Evolutionary conservation across 2,113 vertebrate genomes (phyloP).

Genomic region (Rhynchomys soricoides): DNA sequence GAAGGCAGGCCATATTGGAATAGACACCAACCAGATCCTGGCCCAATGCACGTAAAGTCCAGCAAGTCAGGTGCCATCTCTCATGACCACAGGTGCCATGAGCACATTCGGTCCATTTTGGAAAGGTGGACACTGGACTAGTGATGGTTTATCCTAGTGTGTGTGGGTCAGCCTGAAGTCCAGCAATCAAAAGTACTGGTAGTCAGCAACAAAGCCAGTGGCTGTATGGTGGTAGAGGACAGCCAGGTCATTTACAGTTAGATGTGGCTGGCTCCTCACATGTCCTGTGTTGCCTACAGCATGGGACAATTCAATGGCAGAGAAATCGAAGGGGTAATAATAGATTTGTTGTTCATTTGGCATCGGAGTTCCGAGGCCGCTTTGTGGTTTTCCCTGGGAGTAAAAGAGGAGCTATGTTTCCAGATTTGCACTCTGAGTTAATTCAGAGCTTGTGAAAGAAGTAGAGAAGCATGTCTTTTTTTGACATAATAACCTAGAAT

Average conservation of each 20-base stretch:
- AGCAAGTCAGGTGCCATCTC: background rate
- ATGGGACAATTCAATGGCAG: background rate
- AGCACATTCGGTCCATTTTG: background rate
- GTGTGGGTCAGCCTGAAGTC: background rate
- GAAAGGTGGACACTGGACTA: background rate
- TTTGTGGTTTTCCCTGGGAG: slow-evolving; percentile 9
- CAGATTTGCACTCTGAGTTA: background rate
- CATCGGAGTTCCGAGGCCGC: background rate
- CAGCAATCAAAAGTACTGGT: background rate
- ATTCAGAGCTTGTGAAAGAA: background rate
- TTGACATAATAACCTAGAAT: background rate
- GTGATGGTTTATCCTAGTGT: background rate
- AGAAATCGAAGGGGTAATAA: background rate
- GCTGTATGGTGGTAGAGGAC: background rate
- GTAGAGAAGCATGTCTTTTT: background rate
- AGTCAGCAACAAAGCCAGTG: background rate
- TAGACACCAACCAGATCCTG: background rate
- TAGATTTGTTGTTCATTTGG: background rate
- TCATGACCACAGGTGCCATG: background rate
- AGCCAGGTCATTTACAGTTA: background rate
- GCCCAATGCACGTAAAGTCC: background rate
- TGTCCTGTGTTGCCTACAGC: background rate
- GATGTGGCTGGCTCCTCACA: background rate
- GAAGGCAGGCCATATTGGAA: background rate
- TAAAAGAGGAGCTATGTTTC: background rate